Evolutionary conservation across 92 coral and sea anemone species (phyloP).

Genomic region (Bergia puertoricense): DNA sequence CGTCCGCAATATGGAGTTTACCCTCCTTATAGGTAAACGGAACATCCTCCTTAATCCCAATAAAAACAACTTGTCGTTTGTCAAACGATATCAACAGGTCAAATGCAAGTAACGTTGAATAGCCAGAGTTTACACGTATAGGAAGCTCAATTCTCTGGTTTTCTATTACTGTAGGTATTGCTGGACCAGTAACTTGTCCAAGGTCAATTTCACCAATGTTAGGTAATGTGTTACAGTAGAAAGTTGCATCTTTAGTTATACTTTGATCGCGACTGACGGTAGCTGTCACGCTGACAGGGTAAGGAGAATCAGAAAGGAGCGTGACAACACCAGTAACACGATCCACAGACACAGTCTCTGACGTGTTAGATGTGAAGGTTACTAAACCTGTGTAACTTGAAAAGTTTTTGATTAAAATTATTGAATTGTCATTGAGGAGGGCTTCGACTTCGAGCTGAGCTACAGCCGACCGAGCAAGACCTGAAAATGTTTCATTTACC

Average conservation of each 20-base stretch:
- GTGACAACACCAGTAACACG: constrained; percentile 52
- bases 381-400: constrained; percentile 52
- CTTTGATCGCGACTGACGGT: constrained; percentile 27
- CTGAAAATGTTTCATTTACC: constrained; percentile 56
- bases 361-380: constrained; percentile 24
- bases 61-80: constrained; percentile 35
- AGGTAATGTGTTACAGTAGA: constrained; percentile 70
- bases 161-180: constrained; percentile 46
- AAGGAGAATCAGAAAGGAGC: constrained; percentile 50
- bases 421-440: constrained; percentile 60
- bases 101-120: constrained; percentile 56
- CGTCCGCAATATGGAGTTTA: constrained; percentile 53
- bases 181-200: constrained; percentile 64
- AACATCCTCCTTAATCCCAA: constrained; percentile 33
- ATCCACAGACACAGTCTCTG: constrained; percentile 44
- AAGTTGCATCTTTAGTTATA: constrained; percentile 29
- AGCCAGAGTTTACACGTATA: constrained; percentile 55
- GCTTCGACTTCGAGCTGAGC: constrained; percentile 59
- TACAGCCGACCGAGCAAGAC: constrained; percentile 44
- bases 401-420: constrained; percentile 55
- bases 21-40: constrained; percentile 50
- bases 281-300: constrained; percentile 53
- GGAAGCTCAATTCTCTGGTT: constrained; percentile 46
- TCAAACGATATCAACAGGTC: constrained; percentile 56
- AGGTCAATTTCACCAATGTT: constrained; percentile 65